Base-by-base conservation (phyloP, 2,797 vertebrate species). In the Accipiter minullus region DNA sequence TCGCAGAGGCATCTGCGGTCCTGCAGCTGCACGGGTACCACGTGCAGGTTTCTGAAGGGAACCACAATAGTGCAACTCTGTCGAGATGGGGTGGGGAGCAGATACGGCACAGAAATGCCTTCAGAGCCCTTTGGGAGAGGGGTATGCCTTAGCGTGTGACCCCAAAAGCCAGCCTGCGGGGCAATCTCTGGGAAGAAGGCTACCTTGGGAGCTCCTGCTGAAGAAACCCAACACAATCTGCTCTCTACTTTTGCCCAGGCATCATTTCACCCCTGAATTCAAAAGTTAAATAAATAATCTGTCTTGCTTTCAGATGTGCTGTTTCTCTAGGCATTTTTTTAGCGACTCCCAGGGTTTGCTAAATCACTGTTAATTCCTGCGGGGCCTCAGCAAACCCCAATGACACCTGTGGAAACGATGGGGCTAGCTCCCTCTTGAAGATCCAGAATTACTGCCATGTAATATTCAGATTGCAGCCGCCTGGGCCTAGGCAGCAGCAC, bases 181-280 rank as follows among this genome's bases (percentile, higher is more conserved):
- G 16, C 0, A 0, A 19, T 32, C 17, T 74, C 47, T 60, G 58
- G 6, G 53, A 66, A 81, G 14, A 1, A 38, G 68, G 40, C 22
- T 75, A 27, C 23, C 20, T 76, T 2, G 0, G 68, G 40, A 73
- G 75, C 40, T 82, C 48, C 36, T 36, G 17, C 23, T 47, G 21
- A 86, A 76, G 77, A 74, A 73, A 84, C 12, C 9, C 13, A 31
- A 2, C 1, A 2, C 3, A 8, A 48, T 52, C 53, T 74, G 17
- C 34, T 80, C 72, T 67, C 32, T 0, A 1, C 38, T 85, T 84
- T 63, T 44, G 9, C 40, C 74, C n/a, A 5, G 20, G 25, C 38
- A n/a, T 60, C 7, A 17, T 59, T 85, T 85, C 74, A 92, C 29
- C 12, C 17, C 44, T 7, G 8, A 71, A 74, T 0, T 6, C 29